Evolutionary conservation across 2,797 vertebrate species (phyloP), one percentile per base, ranked within the genome.

Genomic region (Cossypha niveicapilla): DNA sequence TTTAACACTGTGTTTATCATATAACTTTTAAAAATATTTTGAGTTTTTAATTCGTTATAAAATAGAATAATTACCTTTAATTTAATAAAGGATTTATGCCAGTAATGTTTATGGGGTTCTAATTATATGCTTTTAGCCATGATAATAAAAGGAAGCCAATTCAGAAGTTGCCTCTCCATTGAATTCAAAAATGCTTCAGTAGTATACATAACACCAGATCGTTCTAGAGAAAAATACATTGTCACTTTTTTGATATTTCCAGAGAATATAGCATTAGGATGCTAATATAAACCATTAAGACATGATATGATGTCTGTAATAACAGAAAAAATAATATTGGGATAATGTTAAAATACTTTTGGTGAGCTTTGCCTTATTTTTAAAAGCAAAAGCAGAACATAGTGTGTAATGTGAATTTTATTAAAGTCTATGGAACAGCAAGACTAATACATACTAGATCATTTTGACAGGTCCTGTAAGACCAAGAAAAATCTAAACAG

Each of bases 381-480:
- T 32, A 57, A 87, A 92, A 94, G 28, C 13, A 87, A 82, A 92
- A 73, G 13, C 14, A 65, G 24, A 74, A 8, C 12, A 57, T 48
- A 47, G 6, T 27, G 7, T 37, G 14, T 34, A 72, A 75, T 47
- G 35, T 0, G 10, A 54, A 73, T 92, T 85, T 79, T 58, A 87
- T 76, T 89, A 66, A 81, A 95, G 54, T 27, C 27, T 57, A 22
- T 57, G 34, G 44, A 92, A 86, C 47, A 93, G 21, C 28, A 88
- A 71, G 18, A 74, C 56, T 86, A 78, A 86, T 73, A 58, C 23
- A 60, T 61, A 73, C 39, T 83, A 48, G 21, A 93, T 93, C 60
- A 94, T 90, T 94, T 67, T 93, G 93, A 88, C 85, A 84, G 22
- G 13, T 87, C 74, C 24, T 83, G 67, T 72, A 91, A 94, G 32